Conservation (phyloP, 2,797 vertebrate species). For the Strix occidentalis region DNA sequence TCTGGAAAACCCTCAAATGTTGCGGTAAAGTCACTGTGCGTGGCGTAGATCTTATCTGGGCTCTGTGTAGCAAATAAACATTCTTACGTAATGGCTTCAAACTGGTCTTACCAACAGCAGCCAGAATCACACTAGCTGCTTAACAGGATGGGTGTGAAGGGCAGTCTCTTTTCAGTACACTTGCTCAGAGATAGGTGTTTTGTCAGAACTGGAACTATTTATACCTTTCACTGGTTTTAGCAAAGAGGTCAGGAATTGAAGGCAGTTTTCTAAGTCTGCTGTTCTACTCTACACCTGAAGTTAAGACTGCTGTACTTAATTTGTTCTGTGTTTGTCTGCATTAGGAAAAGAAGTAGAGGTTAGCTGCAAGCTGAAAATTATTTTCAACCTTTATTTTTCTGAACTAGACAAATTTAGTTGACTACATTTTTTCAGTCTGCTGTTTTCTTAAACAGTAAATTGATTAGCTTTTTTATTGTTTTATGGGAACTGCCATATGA, state of each 20-base stretch:
- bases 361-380: conserved; percentile 1
- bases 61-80: background rate
- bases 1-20: background rate
- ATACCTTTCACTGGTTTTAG: conserved; percentile 6
- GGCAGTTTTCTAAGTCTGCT: background rate
- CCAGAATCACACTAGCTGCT: background rate
- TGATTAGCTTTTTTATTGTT: conserved; percentile 36
- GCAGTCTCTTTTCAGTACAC: background rate
- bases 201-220: conserved; percentile 20
- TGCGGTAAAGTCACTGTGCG: background rate
- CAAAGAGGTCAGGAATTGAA: conserved; percentile 4
- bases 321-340: background rate
- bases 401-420: background rate
- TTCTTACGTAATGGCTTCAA: background rate
- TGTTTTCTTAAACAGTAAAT: conserved; percentile 12
- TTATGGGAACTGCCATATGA: background rate
- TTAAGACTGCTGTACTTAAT: background rate
- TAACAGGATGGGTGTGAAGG: conserved; percentile 5
- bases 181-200: background rate
- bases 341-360: background rate
- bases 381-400: conserved; percentile 18
- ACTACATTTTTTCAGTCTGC: background rate
- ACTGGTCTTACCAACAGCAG: background rate
- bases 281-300: background rate
- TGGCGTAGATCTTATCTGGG: background rate